These are phyloP conservation scores for Coelopa pilipes DNA, from an alignment of 2,888 invertebrate genomes.

Conservation along the genomic window DNA sequence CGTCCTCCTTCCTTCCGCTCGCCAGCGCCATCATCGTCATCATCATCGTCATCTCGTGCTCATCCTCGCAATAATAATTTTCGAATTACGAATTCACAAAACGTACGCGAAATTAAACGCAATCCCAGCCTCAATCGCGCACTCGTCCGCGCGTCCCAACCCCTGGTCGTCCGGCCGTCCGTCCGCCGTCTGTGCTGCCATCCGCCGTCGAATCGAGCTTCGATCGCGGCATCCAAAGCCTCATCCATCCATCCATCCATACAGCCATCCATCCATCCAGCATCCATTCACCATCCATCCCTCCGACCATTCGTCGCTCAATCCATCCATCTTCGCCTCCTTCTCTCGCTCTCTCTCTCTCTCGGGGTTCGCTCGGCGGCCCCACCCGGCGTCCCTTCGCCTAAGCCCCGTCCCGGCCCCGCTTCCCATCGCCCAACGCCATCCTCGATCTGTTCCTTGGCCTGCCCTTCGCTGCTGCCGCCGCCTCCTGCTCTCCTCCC, in stretches of 20 bases:
- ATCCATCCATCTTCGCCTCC: no score
- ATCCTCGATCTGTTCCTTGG: no score
- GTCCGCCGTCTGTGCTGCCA: conserved; percentile 25
- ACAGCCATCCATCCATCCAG: not conserved
- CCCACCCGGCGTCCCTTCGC: no score
- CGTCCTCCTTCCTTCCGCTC: not conserved
- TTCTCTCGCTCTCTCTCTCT: no score
- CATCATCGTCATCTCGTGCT: conserved; percentile 12
- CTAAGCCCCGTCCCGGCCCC: no score
- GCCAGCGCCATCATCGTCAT: not conserved
- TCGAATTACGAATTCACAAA: conserved; percentile 57
- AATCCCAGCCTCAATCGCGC: conserved; percentile 44
- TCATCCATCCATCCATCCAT: conserved; percentile 29
- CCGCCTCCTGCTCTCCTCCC: no score
- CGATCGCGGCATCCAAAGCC: conserved; percentile 22
- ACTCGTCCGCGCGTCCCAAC: not conserved
- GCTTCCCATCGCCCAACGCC: no score
- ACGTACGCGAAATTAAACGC: conserved; percentile 58
- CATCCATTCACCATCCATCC: conserved; percentile 31
- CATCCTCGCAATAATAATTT: conserved; percentile 32
- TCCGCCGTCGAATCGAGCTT: conserved; percentile 12
- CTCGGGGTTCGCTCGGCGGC: no score
- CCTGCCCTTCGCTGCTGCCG: no score
- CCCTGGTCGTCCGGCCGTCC: conserved; percentile 19
- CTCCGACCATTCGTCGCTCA: not conserved